These are phyloP conservation scores for Pogoniulus pusillus DNA, from an alignment of 2,797 vertebrate species.

Conservation along the genomic window DNA sequence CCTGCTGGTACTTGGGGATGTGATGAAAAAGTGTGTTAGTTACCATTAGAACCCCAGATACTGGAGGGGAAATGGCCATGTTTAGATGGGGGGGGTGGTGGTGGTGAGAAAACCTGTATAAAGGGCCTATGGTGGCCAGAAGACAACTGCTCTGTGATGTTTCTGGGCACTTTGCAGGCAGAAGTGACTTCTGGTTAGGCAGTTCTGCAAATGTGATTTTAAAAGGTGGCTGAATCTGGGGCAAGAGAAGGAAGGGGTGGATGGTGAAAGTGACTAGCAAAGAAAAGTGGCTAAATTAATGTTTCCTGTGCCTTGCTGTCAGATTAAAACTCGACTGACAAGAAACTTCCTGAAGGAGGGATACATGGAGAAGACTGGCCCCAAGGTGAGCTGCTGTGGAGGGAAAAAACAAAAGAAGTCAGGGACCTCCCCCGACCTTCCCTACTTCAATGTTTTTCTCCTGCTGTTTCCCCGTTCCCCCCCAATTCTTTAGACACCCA, in stretches of 20 bases:
- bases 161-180: not conserved
- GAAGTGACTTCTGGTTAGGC: not conserved
- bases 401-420: not conserved
- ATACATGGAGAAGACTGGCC: constrained; percentile 93
- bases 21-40: not conserved
- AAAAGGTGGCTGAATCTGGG: not conserved
- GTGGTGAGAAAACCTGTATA: not conserved
- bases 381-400: constrained; percentile 74
- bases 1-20: not conserved
- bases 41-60: not conserved
- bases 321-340: constrained; percentile 86
- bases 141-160: not conserved
- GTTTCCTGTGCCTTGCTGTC: constrained; percentile 16
- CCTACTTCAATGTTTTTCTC: constrained; percentile 18
- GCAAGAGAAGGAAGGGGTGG: not conserved
- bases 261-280: not conserved
- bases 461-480: constrained; percentile 44
- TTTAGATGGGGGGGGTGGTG: not conserved
- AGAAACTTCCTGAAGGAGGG: constrained; percentile 90
- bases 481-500: constrained; percentile 16
- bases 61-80: not conserved
- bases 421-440: not conserved
- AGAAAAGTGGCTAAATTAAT: not conserved
- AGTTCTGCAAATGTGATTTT: not conserved
- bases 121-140: not conserved